These are phyloP conservation scores for Okapia johnstoni DNA, from an alignment of 2,113 vertebrate genomes.

Conservation along the genomic window DNA sequence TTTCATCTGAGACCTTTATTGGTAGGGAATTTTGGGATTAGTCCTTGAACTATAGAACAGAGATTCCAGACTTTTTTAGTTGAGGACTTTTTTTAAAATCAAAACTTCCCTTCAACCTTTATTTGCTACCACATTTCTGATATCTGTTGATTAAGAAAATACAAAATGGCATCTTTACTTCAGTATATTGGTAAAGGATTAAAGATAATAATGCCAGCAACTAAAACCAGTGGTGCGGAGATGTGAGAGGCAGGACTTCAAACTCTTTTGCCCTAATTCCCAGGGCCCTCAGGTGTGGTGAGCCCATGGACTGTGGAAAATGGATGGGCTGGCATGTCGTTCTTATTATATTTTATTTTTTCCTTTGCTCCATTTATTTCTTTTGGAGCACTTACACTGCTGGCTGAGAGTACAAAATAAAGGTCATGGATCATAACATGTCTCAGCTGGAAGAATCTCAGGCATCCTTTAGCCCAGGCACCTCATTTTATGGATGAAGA, in stretches of 20 bases:
- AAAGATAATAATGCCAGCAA: not conserved
- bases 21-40: not conserved
- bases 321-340: not conserved
- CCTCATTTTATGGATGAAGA: conserved; percentile 38
- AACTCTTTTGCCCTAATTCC: not conserved
- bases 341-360: conserved; percentile 28
- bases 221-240: not conserved
- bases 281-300: not conserved
- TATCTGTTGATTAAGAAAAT: conserved; percentile 24
- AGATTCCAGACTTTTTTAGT: not conserved
- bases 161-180: not conserved
- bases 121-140: not conserved
- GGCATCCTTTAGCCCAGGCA: not conserved
- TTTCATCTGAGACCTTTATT: conserved; percentile 1
- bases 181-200: not conserved
- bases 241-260: not conserved
- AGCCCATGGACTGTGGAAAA: not conserved
- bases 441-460: conserved; percentile 14
- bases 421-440: conserved; percentile 23
- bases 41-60: not conserved
- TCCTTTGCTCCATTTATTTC: conserved; percentile 31
- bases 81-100: not conserved
- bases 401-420: not conserved
- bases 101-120: not conserved
- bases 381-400: not conserved